phyloP scores from a whole-genome alignment of 2,888 invertebrate species.

The Neoscelio sp. region DNA sequence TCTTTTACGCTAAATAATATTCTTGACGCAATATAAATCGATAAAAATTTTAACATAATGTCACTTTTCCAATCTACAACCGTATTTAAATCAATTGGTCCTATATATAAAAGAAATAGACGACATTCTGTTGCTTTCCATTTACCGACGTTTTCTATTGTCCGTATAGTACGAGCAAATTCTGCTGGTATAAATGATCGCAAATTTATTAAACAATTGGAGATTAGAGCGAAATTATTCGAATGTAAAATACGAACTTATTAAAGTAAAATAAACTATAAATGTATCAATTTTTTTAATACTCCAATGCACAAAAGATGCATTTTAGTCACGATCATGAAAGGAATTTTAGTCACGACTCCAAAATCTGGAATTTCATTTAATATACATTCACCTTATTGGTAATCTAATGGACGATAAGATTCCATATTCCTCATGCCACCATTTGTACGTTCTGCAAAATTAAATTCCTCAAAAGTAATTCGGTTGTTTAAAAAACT shows the following conservation, averaged over 20 bases:
- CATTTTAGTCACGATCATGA: constrained; percentile 23
- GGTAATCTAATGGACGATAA: constrained; percentile 15
- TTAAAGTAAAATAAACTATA: too few species aligned
- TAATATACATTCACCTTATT: constrained; percentile 15
- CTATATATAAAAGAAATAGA: background rate
- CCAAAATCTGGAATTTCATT: constrained; percentile 29
- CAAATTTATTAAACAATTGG: too few species aligned
- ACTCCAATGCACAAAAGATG: constrained; percentile 18
- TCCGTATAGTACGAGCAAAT: too few species aligned
- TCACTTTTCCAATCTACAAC: too few species aligned
- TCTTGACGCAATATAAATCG: too few species aligned
- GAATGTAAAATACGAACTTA: too few species aligned
- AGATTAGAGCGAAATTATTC: too few species aligned
- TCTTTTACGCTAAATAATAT: too few species aligned
- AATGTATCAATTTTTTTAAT: constrained; percentile 6
- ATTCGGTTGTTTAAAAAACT: constrained; percentile 12
- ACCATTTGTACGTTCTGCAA: constrained; percentile 16
- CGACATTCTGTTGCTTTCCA: background rate
- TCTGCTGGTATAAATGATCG: too few species aligned
- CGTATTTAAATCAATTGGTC: background rate
- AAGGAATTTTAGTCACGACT: constrained; percentile 15
- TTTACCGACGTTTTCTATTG: too few species aligned
- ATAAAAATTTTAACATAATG: too few species aligned
- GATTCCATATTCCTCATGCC: constrained; percentile 20
- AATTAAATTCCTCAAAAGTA: constrained; percentile 11